Evolutionary conservation across 2,113 vertebrate genomes (phyloP).

Genomic region (Ceyx cyanopectus): DNA sequence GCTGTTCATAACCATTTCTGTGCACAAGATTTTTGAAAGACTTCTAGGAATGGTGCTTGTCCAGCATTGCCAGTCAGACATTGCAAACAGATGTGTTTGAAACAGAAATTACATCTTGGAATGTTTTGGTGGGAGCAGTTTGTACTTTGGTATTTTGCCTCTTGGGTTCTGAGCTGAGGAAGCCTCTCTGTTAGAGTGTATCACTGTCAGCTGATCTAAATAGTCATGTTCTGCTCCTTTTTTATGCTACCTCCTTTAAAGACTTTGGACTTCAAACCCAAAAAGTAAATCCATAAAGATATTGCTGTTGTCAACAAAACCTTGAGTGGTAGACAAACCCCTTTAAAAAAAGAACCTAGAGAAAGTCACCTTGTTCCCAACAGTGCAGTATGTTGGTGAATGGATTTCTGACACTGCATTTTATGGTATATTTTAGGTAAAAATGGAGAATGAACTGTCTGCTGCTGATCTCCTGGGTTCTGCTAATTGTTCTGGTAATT

Average conservation of each 20-base stretch:
- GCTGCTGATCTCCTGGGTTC: background rate
- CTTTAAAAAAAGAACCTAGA: background rate
- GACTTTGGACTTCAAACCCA: background rate
- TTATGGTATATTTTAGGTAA: background rate
- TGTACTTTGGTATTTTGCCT: background rate
- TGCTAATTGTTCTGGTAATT: background rate
- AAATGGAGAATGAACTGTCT: background rate
- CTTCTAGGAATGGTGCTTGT: background rate
- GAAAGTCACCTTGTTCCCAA: background rate
- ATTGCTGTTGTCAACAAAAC: background rate
- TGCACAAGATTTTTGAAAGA: background rate
- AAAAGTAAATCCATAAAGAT: background rate
- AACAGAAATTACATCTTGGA: background rate
- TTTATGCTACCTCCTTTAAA: background rate
- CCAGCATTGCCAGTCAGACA: background rate
- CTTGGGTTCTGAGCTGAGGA: background rate
- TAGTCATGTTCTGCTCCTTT: background rate
- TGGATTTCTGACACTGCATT: background rate
- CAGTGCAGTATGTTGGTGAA: background rate
- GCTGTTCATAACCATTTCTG: background rate
- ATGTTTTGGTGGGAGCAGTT: background rate
- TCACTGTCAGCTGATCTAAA: background rate
- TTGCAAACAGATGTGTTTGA: background rate
- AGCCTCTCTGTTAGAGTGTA: background rate
- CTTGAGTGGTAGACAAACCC: background rate